phyloP scores from a whole-genome alignment of 2,113 vertebrate genomes.

The Diadophis punctatus region DNA sequence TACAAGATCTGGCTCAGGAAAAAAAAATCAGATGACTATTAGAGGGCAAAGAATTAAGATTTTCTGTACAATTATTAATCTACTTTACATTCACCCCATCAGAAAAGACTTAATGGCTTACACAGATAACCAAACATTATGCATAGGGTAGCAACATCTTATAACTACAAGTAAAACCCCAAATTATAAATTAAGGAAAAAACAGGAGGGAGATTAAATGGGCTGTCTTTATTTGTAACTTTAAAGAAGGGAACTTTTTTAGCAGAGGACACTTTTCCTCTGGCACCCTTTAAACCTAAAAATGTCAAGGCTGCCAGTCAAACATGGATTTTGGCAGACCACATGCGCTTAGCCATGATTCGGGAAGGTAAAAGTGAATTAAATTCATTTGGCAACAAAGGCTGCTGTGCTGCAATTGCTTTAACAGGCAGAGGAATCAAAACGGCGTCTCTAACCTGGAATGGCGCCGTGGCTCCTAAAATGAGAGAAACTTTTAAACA shows the following conservation, averaged over 20 bases:
- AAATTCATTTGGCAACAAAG: not conserved
- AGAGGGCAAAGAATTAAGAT: not conserved
- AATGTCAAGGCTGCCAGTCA: not conserved
- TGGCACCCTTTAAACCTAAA: not conserved
- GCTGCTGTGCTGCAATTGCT: not conserved
- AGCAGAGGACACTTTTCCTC: not conserved
- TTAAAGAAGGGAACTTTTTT: not conserved
- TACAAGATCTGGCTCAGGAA: not conserved
- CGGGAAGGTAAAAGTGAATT: not conserved
- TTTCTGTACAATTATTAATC: not conserved
- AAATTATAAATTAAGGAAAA: not conserved
- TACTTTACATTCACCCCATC: not conserved
- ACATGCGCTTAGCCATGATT: not conserved
- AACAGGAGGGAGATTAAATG: not conserved
- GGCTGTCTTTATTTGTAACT: not conserved
- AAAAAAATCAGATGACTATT: not conserved
- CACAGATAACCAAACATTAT: not conserved
- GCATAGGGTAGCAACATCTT: not conserved
- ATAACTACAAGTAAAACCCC: not conserved
- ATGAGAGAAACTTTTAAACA: not conserved
- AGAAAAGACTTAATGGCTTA: not conserved
- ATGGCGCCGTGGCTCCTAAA: not conserved
- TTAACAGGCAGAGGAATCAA: not conserved
- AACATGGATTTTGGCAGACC: not conserved
- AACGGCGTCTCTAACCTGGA: not conserved